phyloP scores from a whole-genome alignment of 1,140 invertebrate species.

The Eciton burchellii region DNA sequence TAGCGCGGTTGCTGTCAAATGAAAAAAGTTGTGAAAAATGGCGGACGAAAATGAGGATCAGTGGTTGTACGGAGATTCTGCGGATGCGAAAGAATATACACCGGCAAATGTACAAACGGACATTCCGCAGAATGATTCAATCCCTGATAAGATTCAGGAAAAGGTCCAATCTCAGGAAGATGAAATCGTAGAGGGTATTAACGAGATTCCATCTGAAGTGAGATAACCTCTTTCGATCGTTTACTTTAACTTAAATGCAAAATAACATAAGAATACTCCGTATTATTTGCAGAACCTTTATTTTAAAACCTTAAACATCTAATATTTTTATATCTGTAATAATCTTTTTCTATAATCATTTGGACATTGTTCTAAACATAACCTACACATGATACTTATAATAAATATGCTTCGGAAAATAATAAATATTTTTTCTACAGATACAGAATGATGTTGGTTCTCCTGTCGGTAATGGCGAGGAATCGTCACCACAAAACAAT shows the following conservation, averaged over 20 bases:
- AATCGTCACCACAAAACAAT: constrained; percentile 59
- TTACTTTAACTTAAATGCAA: background rate
- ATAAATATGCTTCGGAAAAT: background rate
- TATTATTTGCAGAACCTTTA: background rate
- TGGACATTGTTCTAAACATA: background rate
- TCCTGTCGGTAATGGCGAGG: constrained; percentile 42
- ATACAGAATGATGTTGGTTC: constrained; percentile 53
- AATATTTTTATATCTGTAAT: background rate
- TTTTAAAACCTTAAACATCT: background rate
- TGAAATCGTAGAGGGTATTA: constrained; percentile 64
- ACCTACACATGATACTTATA: background rate
- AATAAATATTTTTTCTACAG: constrained; percentile 24
- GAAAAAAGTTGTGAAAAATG: constrained; percentile 81
- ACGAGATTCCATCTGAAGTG: constrained; percentile 65
- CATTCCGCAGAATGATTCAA: constrained; percentile 78
- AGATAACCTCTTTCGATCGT: constrained; percentile 70
- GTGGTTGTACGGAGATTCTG: constrained; percentile 90
- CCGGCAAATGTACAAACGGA: constrained; percentile 72
- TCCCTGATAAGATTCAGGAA: constrained; percentile 72
- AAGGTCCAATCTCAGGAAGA: constrained; percentile 73
- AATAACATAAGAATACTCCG: background rate
- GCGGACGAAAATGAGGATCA: constrained; percentile 91
- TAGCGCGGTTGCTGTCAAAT: constrained; percentile 38
- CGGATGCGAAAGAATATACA: constrained; percentile 78
- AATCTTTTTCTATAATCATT: too few relatives aligned